Evolutionary conservation across 1,140 invertebrate species (phyloP).

Genomic region (Drosophila pandora): DNA sequence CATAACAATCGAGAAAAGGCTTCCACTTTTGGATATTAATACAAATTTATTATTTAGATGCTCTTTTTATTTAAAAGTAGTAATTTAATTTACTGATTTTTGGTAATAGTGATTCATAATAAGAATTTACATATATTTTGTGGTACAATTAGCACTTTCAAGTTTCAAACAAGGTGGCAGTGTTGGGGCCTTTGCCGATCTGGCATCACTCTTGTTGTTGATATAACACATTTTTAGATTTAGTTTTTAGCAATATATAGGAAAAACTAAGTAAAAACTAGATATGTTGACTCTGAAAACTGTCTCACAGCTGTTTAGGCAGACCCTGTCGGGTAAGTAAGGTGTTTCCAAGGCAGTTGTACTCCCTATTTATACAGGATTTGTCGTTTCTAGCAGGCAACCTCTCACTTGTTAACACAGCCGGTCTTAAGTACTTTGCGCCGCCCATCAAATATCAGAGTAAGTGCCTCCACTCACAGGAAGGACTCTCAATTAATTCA

Average conservation of each 20-base stretch:
- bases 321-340: slow-evolving; percentile 37
- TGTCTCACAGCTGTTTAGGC: slow-evolving; percentile 51
- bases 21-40: too few relatives aligned
- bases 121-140: too few relatives aligned
- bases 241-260: slow-evolving; percentile 1
- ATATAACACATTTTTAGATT: slow-evolving; percentile 39
- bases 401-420: slow-evolving; percentile 48
- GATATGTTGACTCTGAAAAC: slow-evolving; percentile 59
- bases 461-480: slow-evolving; percentile 73
- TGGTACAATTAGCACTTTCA: not conserved
- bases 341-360: not conserved
- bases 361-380: not conserved
- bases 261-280: slow-evolving; percentile 15
- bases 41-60: too few relatives aligned
- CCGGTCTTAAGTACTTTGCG: slow-evolving; percentile 87
- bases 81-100: too few relatives aligned
- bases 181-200: not conserved
- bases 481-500: not conserved
- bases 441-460: slow-evolving; percentile 86
- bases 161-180: not conserved
- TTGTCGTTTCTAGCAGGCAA: slow-evolving; percentile 40
- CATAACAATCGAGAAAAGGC: too few relatives aligned
- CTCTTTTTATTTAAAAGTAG: too few relatives aligned
- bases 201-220: slow-evolving; percentile 20
- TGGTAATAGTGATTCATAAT: too few relatives aligned